Conservation (phyloP, 2,888 invertebrate genomes). For the Aromia moschata region DNA sequence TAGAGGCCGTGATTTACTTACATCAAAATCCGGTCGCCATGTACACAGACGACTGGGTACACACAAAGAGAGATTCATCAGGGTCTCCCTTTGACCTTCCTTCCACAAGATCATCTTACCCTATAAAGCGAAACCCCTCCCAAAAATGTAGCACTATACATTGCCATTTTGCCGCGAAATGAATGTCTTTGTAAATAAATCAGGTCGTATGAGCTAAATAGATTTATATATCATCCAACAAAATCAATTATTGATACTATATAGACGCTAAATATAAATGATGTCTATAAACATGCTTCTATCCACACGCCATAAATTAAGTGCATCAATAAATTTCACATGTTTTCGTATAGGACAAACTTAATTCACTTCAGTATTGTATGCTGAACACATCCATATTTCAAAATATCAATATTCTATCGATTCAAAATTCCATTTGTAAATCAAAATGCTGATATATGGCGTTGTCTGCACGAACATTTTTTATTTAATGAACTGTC, state of each 20-base stretch:
- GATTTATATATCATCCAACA: conserved; percentile 48
- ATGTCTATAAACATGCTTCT: conserved; percentile 50
- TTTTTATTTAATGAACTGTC: conserved; percentile 23
- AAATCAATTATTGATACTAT: conserved; percentile 48
- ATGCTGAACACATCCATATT: conserved; percentile 30
- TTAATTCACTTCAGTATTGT: conserved; percentile 41
- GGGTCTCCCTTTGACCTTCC: conserved; percentile 56
- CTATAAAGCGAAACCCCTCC: conserved; percentile 35
- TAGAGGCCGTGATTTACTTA: conserved; percentile 25
- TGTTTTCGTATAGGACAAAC: conserved; percentile 40
- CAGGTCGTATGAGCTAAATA: conserved; percentile 37
- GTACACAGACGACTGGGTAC: conserved; percentile 57
- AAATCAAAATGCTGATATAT: conserved; percentile 19
- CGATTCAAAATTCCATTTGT: conserved; percentile 22
- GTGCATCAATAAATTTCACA: conserved; percentile 43
- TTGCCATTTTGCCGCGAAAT: conserved; percentile 42
- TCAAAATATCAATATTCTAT: conserved; percentile 28
- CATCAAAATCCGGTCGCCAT: conserved; percentile 46
- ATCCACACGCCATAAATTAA: conserved; percentile 50
- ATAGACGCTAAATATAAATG: conserved; percentile 49
- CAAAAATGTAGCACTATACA: conserved; percentile 28
- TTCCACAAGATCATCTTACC: conserved; percentile 42
- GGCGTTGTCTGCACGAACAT: conserved; percentile 6
- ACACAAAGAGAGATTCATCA: conserved; percentile 60
- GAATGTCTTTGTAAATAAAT: conserved; percentile 44